Conservation (phyloP, 2,888 invertebrate species). For the Morinoia aosen region DNA sequence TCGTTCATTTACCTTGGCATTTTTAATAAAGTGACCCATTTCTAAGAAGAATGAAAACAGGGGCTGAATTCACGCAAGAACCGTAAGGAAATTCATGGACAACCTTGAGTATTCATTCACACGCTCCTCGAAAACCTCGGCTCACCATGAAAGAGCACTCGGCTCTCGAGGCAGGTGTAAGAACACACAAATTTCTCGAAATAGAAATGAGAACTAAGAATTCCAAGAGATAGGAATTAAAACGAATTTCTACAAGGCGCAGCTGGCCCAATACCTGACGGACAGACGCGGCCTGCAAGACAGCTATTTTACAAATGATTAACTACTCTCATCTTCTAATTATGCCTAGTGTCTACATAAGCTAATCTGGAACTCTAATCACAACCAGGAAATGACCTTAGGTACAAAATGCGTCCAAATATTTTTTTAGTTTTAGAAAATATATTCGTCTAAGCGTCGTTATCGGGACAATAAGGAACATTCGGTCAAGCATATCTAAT, state of each 20-base stretch:
- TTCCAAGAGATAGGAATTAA: not conserved
- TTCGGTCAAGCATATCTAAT: not conserved
- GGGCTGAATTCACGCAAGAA: too few species aligned
- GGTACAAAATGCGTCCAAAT: not conserved
- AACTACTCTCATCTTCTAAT: not conserved
- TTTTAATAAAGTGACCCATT: not conserved
- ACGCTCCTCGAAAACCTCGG: too few species aligned
- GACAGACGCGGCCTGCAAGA: not conserved
- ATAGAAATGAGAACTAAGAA: too few species aligned
- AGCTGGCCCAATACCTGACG: not conserved
- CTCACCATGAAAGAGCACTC: too few species aligned
- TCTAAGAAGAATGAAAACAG: not conserved
- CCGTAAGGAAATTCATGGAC: too few species aligned
- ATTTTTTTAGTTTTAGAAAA: not conserved
- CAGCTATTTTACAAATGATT: not conserved
- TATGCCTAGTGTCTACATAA: not conserved
- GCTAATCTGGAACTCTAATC: not conserved
- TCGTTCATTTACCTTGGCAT: not conserved
- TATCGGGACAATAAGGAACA: not conserved
- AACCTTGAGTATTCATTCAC: too few species aligned
- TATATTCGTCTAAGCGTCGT: not conserved
- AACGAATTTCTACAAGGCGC: not conserved
- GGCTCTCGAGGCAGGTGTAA: too few species aligned
- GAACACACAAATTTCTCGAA: too few species aligned
- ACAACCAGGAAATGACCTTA: not conserved